Percentiles rank a stretch among this genome's conserved stretches.
Conservation (phyloP, 2,888 invertebrate species). For the Agonopterix subpropinquella region DNA sequence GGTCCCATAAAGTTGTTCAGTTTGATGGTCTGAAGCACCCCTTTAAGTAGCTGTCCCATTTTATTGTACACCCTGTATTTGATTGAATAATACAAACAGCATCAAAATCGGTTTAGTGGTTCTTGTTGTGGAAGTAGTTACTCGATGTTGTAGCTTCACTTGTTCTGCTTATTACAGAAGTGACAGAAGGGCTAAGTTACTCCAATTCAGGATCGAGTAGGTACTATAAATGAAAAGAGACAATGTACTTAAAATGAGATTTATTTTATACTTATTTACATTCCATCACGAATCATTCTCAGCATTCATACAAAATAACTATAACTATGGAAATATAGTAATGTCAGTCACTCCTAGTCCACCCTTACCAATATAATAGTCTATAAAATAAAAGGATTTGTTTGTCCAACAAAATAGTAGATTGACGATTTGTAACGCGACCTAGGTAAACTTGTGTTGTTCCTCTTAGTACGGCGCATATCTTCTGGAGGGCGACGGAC, state of each 20-base stretch:
- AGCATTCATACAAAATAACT: conserved; percentile 35
- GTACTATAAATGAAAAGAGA: conserved; percentile 7
- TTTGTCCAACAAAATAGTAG: conserved; percentile 26
- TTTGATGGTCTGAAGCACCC: too few relatives aligned
- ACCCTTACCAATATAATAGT: conserved; percentile 27
- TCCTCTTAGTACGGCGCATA: conserved; percentile 85
- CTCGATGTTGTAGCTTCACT: too few relatives aligned
- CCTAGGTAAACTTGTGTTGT: conserved; percentile 23
- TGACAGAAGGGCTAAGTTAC: too few relatives aligned
- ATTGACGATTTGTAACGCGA: conserved; percentile 26
- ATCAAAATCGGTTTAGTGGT: too few relatives aligned
- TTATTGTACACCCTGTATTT: too few relatives aligned
- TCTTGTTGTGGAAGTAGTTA: too few relatives aligned
- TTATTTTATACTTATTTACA: conserved; percentile 64
- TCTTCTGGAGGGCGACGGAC: conserved; percentile 88
- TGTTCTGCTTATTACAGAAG: too few relatives aligned
- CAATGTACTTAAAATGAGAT: conserved; percentile 56
- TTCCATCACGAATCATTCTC: conserved; percentile 29
- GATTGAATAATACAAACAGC: too few relatives aligned
- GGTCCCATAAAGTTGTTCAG: too few relatives aligned
- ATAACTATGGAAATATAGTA: conserved; percentile 29
- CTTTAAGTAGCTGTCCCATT: too few relatives aligned
- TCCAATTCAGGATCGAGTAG: too few relatives aligned
- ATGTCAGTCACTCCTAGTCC: conserved; percentile 40
- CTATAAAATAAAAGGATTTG: conserved; percentile 40